A percentile compares a stretch with the other conserved stretches of the same genome.
phyloP scores from a whole-genome alignment of 2,113 vertebrate species.

The Chauna torquata region DNA sequence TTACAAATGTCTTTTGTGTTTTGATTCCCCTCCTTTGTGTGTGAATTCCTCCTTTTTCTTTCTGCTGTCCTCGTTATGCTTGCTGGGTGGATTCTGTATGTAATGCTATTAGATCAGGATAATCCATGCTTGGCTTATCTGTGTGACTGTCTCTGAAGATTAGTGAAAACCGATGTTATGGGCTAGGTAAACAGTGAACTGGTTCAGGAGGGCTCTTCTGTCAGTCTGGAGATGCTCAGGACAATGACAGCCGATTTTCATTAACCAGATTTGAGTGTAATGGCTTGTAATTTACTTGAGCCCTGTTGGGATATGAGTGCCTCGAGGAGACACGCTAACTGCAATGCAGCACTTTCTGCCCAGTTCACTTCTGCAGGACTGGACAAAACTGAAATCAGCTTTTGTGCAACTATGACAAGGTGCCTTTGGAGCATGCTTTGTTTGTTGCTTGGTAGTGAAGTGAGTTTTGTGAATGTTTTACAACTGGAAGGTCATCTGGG shows the following conservation, averaged over 20 bases:
- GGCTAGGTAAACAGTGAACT: slow-evolving; percentile 16
- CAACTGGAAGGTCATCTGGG: not conserved
- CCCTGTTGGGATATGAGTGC: not conserved
- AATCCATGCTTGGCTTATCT: slow-evolving; percentile 68
- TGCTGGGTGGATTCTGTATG: not conserved
- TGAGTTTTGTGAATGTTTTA: not conserved
- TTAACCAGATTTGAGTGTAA: slow-evolving; percentile 10
- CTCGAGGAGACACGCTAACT: not conserved
- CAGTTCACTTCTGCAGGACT: not conserved
- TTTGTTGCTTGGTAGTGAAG: not conserved
- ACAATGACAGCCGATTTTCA: slow-evolving; percentile 33
- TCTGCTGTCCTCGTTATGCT: slow-evolving; percentile 33
- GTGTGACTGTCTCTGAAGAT: slow-evolving; percentile 68
- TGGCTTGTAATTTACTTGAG: not conserved
- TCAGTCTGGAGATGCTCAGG: slow-evolving; percentile 22
- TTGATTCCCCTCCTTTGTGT: slow-evolving; percentile 60
- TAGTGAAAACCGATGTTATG: slow-evolving; percentile 31
- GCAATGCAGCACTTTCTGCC: not conserved
- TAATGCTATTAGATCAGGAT: slow-evolving; percentile 69
- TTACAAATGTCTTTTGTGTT: slow-evolving; percentile 56
- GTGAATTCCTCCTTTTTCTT: slow-evolving; percentile 56
- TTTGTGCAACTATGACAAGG: not conserved
- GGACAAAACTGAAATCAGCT: not conserved
- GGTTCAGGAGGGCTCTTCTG: slow-evolving; percentile 20
- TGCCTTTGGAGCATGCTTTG: not conserved